Base-by-base conservation (phyloP, 1,140 invertebrate genomes). In the Marisa cornuarietis region DNA sequence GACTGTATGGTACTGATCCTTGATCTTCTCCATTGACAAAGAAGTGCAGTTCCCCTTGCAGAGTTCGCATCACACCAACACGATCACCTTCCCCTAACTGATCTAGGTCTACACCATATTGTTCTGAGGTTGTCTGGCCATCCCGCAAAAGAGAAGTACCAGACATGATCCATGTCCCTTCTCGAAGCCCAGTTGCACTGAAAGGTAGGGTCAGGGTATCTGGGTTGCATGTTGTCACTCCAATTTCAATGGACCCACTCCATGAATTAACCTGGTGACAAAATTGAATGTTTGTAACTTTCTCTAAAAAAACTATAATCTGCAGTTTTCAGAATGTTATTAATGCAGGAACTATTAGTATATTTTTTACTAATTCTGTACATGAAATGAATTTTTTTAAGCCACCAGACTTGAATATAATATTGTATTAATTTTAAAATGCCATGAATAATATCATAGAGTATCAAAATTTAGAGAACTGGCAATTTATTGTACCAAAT, bases 201-300 rank as follows among this genome's bases (percentile, higher is more conserved):
- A 95, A 94, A 82, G 95, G 95, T 85, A 97, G 90, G 82, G 95
- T 95, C 82, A 97, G 93, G 80, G 93, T 93, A 81, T 95, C 94
- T 24, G 97, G 96, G 88, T 97, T 94, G 84, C 94, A 94, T 52
- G 95, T 94, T 24, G 96, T 97, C 18, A 98, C 95, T 61, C 97
- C 97, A 86, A 98, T 96, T 92, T 97, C 96, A 87, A 98, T 94
- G 83, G 95, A 96, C 42, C 96, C 96, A 91, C 95, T 96, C 96
- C 96, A 98, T 26, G 90, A 89, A 76, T 90, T 90, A 1, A 91
- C 87, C 90, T 91, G 79, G n/a, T 82, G 82, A 61, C 31, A 74
- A 71, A 31, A 31, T 76, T 24, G 11, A 68, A 26, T 42, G 1
- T 65, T 65, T 20, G 24, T 20, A 24, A 65, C 63, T 22, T 24